These are phyloP conservation scores for Daphoenositta chrysoptera DNA, from an alignment of 2,113 vertebrate species.

Conservation along the genomic window DNA sequence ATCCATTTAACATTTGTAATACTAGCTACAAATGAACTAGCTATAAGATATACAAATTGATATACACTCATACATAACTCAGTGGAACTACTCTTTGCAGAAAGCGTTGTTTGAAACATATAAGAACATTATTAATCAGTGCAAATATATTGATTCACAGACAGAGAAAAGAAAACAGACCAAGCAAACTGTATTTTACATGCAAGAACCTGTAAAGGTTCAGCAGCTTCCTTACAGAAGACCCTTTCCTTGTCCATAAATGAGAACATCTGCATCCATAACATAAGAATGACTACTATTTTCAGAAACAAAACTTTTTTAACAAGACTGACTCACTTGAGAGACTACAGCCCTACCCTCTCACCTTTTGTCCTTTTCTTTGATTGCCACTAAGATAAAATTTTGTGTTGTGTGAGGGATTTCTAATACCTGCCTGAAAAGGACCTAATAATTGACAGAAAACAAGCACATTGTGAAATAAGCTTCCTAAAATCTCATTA, in stretches of 20 bases:
- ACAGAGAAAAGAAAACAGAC: not conserved
- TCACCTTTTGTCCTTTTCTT: not conserved
- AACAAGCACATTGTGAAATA: not conserved
- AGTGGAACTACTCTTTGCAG: not conserved
- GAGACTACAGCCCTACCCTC: not conserved
- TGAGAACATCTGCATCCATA: not conserved
- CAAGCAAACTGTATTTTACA: not conserved
- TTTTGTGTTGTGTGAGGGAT: not conserved
- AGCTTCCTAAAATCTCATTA: not conserved
- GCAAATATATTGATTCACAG: not conserved
- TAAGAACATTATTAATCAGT: not conserved
- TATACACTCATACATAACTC: not conserved
- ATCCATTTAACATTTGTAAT: not conserved
- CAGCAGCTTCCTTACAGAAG: not conserved
- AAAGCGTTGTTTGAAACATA: not conserved
- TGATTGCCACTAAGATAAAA: not conserved
- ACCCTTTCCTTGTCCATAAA: not conserved
- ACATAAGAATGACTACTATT: not conserved
- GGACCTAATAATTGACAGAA: not conserved
- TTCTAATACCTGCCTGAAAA: not conserved
- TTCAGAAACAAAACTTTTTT: not conserved
- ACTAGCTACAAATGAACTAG: not conserved
- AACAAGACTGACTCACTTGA: not conserved
- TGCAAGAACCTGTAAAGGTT: not conserved
- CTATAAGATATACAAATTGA: not conserved